Conservation (phyloP, 2,113 vertebrate genomes). For the Callaeas wilsoni region DNA sequence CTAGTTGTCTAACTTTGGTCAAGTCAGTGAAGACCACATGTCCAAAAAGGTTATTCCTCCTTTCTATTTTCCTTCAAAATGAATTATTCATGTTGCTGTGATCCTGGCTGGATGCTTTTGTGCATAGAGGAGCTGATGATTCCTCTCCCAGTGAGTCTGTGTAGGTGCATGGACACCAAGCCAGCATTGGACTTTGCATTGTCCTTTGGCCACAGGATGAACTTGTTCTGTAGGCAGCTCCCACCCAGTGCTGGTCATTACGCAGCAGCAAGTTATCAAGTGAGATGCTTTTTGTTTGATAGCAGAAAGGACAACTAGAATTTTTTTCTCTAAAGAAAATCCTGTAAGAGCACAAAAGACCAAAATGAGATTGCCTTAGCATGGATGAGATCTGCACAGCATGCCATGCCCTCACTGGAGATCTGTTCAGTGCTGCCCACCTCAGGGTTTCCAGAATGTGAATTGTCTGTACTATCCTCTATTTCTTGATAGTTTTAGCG, state of each 20-base stretch:
- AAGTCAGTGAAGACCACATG: neutral
- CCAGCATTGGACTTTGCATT: fast-evolving
- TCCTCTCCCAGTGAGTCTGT: fast-evolving
- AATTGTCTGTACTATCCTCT: neutral
- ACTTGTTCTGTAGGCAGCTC: neutral
- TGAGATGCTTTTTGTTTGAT: neutral
- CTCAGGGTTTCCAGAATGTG: neutral
- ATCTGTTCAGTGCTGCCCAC: neutral
- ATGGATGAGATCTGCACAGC: neutral
- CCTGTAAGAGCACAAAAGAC: neutral
- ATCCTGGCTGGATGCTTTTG: neutral
- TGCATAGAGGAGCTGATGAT: neutral
- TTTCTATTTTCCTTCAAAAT: neutral
- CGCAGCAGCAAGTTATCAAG: neutral
- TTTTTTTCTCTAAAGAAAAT: neutral
- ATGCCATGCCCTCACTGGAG: fast-evolving
- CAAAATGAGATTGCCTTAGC: neutral
- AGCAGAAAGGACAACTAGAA: neutral
- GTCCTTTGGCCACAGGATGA: neutral
- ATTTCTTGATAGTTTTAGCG: neutral
- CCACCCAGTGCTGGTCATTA: fast-evolving
- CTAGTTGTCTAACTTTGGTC: neutral
- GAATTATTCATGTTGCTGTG: neutral
- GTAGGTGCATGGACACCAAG: neutral
- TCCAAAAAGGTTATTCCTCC: neutral